Evolutionary conservation across 2,113 vertebrate genomes (phyloP).

Genomic region (Protobothrops mucrosquamatus): DNA sequence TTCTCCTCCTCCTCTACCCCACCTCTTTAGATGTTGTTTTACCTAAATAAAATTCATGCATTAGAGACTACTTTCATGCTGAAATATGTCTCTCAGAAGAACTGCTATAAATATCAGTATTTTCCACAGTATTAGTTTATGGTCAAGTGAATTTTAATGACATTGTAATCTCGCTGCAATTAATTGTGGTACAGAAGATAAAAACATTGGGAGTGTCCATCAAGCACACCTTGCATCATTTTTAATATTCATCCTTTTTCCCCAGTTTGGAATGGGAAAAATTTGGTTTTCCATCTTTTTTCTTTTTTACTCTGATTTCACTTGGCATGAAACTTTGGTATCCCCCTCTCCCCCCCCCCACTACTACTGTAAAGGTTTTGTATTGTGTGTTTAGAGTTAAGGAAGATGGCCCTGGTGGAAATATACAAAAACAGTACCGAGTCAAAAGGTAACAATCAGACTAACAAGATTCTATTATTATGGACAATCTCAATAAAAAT

Average conservation of each 20-base stretch:
- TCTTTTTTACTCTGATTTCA: background rate
- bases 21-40: constrained; percentile 72
- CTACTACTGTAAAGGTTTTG: background rate
- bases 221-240: constrained; percentile 72
- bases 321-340: background rate
- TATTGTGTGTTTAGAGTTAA: background rate
- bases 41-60: constrained; percentile 80
- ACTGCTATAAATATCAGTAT: constrained; percentile 79
- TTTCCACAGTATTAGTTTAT: constrained; percentile 75
- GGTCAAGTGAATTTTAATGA: constrained; percentile 82
- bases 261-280: constrained; percentile 10
- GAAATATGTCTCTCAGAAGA: constrained; percentile 83
- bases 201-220: constrained; percentile 67
- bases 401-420: background rate
- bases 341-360: background rate
- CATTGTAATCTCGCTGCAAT: constrained; percentile 77
- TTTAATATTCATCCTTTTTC: constrained; percentile 54
- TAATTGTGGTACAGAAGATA: constrained; percentile 65
- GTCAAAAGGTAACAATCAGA: background rate
- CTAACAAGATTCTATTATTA: background rate
- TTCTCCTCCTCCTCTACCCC: constrained; percentile 62
- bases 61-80: constrained; percentile 77
- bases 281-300: background rate
- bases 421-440: background rate
- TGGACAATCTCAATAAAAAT: background rate